A percentile compares a stretch with the other conserved stretches of the same genome.
These are phyloP conservation scores for Anguilla megastoma DNA, from an alignment of 2,797 vertebrate genomes.

Conservation along the genomic window DNA sequence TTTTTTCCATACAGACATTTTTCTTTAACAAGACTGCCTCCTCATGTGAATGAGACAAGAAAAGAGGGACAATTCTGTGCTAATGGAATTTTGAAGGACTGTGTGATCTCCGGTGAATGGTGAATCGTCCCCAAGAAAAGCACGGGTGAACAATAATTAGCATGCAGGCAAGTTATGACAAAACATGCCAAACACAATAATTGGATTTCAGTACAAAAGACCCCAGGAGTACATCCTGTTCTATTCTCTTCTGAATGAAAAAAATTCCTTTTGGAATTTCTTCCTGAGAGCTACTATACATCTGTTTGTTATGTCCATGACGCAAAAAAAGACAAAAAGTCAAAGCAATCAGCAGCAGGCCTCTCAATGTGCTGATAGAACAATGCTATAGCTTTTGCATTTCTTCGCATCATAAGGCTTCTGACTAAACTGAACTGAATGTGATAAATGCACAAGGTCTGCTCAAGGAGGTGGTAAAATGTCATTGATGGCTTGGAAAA, in stretches of 20 bases:
- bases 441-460: not conserved
- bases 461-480: not conserved
- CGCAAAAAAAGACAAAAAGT: not conserved
- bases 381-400: not conserved
- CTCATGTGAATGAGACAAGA: constrained; percentile 2
- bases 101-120: not conserved
- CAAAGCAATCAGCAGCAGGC: constrained; percentile 11
- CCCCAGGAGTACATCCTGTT: not conserved
- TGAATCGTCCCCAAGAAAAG: constrained; percentile 9
- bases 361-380: not conserved
- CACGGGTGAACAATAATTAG: constrained; percentile 27
- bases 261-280: not conserved
- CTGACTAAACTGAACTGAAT: not conserved
- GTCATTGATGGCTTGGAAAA: not conserved
- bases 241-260: not conserved
- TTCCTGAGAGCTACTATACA: not conserved
- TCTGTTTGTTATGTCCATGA: not conserved
- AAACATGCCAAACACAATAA: constrained; percentile 25
- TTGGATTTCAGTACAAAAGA: constrained; percentile 27
- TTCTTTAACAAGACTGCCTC: not conserved
- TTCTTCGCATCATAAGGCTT: not conserved
- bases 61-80: not conserved
- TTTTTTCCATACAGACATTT: not conserved
- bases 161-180: constrained; percentile 30
- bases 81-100: constrained; percentile 13